These are phyloP conservation scores for Toxotes jaculatrix DNA, from an alignment of 2,113 vertebrate genomes.

Conservation along the genomic window DNA sequence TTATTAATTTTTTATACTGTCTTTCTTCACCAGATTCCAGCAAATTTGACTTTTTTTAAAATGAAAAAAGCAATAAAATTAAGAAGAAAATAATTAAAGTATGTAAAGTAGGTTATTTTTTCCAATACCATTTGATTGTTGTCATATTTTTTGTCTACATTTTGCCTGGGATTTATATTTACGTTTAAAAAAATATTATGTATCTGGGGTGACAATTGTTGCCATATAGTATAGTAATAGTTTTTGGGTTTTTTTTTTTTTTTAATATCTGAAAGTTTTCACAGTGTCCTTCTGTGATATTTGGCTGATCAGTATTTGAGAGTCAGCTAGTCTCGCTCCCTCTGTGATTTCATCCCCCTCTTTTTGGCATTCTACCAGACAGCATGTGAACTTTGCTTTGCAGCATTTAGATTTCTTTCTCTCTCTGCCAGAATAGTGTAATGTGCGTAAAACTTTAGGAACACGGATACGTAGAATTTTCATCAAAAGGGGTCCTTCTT, in stretches of 20 bases:
- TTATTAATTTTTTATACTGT: constrained; percentile 1
- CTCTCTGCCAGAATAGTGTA: not conserved
- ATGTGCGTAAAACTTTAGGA: not conserved
- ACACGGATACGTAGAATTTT: not conserved
- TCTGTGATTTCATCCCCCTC: not conserved
- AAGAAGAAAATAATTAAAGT: not conserved
- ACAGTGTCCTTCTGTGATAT: not conserved
- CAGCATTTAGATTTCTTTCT: constrained; percentile 17
- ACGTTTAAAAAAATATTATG: not conserved
- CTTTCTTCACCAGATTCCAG: not conserved
- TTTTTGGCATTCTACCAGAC: not conserved
- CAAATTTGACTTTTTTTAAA: not conserved
- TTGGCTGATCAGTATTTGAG: constrained; percentile 3
- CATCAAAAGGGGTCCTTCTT: not conserved
- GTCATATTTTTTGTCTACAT: not conserved
- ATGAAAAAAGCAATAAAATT: not conserved
- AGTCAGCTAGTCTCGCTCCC: constrained; percentile 2
- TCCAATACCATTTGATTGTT: not conserved
- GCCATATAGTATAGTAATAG: not conserved
- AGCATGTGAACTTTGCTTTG: constrained; percentile 6
- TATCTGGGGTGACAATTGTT: not conserved
- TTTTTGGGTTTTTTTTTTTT: not conserved
- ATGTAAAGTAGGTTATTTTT: not conserved
- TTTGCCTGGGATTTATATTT: not conserved
- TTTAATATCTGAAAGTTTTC: not conserved